Evolutionary conservation across 2,888 invertebrate species (phyloP), one percentile per base, ranked within the genome.

Genomic region (Pollenia labialis): DNA sequence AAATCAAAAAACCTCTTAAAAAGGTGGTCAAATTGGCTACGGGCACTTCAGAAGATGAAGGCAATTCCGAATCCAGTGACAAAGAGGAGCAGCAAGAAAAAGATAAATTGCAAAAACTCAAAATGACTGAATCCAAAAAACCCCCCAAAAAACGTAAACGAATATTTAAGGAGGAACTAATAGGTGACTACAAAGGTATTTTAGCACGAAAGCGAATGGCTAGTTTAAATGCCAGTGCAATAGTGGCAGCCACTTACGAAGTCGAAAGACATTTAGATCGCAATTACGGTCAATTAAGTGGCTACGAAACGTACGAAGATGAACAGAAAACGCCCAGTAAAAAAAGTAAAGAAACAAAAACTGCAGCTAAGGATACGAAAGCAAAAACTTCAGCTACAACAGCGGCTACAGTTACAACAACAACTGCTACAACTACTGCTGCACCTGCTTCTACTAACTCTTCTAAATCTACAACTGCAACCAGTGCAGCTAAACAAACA

Each of bases 131-230:
- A 6, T 89, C 91, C 8, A 92, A 92, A 48, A 92, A 92, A 75
- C 91, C 90, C 88, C 94, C 87, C 81, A 93, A 91, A 85, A 93
- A 88, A 90, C 94, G 95, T 82, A 94, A 94, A 3, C 91, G 88
- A 10, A 90, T 90, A 52, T 89, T 93, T 14, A 95, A 95, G 89
- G 93, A 94, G 64, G 95, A 95, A 64, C 94, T 92, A 0, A 92
- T 92, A 18, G 92, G 91, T 0, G 97, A 97, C 90, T 94, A 97
- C 68, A 97, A 97, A 90, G 97, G 97, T 89, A 97, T 97, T 95
- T 96, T 97, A 8, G 97, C 97, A 16, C 95, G 97, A 89, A 98
- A 98, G 92, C 95, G 98, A 46, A 97, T 98, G 97, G 98, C 98
- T 23, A 97, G 97, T 91, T 94, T 98, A 46, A 98, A 98, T 92